Percentiles rank a stretch among this genome's conserved stretches.
Evolutionary conservation across 2,888 invertebrate species (phyloP).

Genomic region (Mactromeris polynyma): DNA sequence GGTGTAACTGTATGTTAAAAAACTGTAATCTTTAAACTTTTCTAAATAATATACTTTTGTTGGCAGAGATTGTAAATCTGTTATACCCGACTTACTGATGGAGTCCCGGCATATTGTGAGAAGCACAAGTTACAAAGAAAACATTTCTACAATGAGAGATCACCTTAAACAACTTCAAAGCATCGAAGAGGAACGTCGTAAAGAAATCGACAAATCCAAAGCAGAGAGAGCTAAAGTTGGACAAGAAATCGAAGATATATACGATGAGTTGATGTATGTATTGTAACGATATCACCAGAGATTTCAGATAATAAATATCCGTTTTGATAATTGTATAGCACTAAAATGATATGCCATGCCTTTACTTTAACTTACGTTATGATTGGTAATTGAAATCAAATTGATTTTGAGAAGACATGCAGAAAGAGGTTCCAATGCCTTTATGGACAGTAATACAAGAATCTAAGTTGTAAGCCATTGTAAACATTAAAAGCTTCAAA

Average conservation of each 20-base stretch:
- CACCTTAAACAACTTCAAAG: background rate
- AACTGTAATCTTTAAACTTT: background rate
- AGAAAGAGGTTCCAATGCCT: no score
- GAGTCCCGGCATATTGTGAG: background rate
- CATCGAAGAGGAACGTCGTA: background rate
- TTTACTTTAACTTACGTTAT: no score
- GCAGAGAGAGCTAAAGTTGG: background rate
- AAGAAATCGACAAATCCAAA: conserved; percentile 10
- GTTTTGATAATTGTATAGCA: no score
- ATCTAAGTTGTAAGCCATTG: no score
- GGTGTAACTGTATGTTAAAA: no score
- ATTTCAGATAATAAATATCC: no score
- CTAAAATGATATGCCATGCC: no score
- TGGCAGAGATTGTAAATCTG: background rate
- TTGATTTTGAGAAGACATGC: no score
- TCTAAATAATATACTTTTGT: background rate
- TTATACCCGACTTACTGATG: background rate
- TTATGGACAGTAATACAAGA: no score
- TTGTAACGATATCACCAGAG: no score
- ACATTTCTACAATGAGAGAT: background rate
- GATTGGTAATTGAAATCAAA: no score
- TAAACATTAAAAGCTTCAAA: no score
- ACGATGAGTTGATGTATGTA: background rate
- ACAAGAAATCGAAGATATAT: background rate
- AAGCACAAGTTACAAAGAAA: background rate